Evolutionary conservation across 1,140 invertebrate species (phyloP), one percentile per base, ranked within the genome.

Genomic region (Dryas iulia): DNA sequence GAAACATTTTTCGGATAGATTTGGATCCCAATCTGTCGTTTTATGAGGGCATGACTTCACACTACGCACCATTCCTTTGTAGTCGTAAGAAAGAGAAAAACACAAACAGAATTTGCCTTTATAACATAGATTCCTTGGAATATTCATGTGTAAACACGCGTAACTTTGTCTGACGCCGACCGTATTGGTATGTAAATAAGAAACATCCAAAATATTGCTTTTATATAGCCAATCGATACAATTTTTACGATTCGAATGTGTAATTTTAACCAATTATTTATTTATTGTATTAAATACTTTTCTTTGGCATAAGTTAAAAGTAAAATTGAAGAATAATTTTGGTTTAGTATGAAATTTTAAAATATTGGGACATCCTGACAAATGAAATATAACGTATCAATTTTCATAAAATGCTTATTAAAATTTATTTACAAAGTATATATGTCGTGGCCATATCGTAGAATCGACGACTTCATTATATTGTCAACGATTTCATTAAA

Each of bases 1-100:
- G 52, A 56, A 73, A 73, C 65, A 59, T 59, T 58, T 66, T 64
- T 28, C 31, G 39, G 56, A 62, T 63, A 66, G 66, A 69, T 73
- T 73, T 69, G 59, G 59, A 64, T 59, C 58, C 54, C 67, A 73
- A 71, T 73, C 72, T 66, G 63, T 54, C 68, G 68, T 64, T 73
- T 73, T 73, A 66, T 64, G 64, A 73, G 64, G 72, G 72, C 35
- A 60, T 54, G 68, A 65, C 68, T 71, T 71, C 63, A 67, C 67
- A 73, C 54, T 30, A 39, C 59, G 18, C 35, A 18, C 28, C 58
- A 14, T 35, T 52, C 60, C 68, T 74, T 74, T 74, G 67, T 73
- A 56, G 62, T 66, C 52, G 66, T 67, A 59, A 69, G 61, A 71
- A 71, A 58, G 67, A 66, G 57, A 71, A 65, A 69, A 70, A 70